Percentiles rank a stretch among this genome's conserved stretches.
Conservation (phyloP, 2,113 vertebrate genomes). For the Petroica traversi region DNA sequence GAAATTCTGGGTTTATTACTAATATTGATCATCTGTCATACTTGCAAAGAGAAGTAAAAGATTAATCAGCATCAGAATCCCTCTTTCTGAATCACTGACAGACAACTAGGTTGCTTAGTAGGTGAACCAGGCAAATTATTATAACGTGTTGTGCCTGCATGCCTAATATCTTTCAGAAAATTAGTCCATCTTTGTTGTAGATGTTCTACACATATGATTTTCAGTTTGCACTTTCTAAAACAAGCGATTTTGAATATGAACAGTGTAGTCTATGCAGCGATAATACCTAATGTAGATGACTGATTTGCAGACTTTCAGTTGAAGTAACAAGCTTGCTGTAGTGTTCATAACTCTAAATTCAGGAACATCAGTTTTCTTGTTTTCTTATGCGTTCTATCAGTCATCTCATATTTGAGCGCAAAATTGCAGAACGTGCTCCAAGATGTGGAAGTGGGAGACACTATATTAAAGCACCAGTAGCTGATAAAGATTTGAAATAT, state of each 20-base stretch:
- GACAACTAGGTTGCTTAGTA: not conserved
- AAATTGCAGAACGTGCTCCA: not conserved
- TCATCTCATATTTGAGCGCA: not conserved
- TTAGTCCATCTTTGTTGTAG: not conserved
- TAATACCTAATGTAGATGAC: accelerated
- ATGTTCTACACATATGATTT: not conserved
- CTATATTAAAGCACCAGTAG: not conserved
- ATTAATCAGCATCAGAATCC: not conserved
- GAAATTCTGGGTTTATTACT: not conserved
- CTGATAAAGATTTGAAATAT: not conserved
- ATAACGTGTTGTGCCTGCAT: not conserved
- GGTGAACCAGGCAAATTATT: not conserved
- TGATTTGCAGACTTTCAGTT: not conserved
- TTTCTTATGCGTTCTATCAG: not conserved
- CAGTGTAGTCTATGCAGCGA: not conserved
- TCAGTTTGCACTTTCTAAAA: not conserved
- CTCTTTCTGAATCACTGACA: not conserved
- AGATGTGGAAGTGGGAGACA: not conserved
- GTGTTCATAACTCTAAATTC: not conserved
- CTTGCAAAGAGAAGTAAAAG: not conserved
- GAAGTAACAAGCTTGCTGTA: not conserved
- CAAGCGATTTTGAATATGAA: not conserved
- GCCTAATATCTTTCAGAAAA: not conserved
- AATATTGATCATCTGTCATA: not conserved
- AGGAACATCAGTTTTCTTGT: not conserved